phyloP scores from a whole-genome alignment of 2,888 invertebrate genomes.

The Halictus quadricinctus region DNA sequence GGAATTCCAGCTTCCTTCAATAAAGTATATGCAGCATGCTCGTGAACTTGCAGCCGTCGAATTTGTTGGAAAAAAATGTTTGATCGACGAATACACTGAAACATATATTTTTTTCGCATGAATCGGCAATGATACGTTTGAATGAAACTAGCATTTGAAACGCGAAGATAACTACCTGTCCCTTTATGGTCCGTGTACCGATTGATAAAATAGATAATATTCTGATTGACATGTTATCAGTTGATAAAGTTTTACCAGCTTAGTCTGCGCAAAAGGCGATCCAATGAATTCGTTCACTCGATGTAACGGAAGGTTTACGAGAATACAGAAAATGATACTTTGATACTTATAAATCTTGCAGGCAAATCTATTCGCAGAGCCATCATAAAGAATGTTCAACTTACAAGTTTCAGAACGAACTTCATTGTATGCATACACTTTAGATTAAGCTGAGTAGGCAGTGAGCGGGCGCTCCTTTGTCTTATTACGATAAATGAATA shows the following conservation, averaged over 20 bases:
- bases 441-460: slow-evolving; percentile 44
- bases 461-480: slow-evolving; percentile 29
- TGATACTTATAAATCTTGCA: neutral
- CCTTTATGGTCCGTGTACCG: slow-evolving; percentile 25
- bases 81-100: slow-evolving; percentile 74
- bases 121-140: neutral
- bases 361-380: slow-evolving; percentile 16
- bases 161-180: slow-evolving; percentile 48
- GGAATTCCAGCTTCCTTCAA: slow-evolving; percentile 91
- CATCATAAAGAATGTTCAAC: slow-evolving; percentile 40
- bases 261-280: neutral
- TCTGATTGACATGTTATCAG: slow-evolving; percentile 39
- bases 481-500: slow-evolving; percentile 43
- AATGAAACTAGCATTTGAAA: neutral
- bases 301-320: neutral
- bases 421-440: slow-evolving; percentile 22
- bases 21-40: slow-evolving; percentile 94
- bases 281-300: neutral
- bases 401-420: slow-evolving; percentile 17
- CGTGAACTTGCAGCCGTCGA: slow-evolving; percentile 94
- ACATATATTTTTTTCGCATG: slow-evolving; percentile 6
- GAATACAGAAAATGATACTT: neutral
- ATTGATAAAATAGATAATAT: slow-evolving; percentile 25
- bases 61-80: slow-evolving; percentile 82
- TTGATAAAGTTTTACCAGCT: slow-evolving; percentile 9